A percentile compares a stretch with the other conserved stretches of the same genome.
Evolutionary conservation across 2,888 invertebrate species (phyloP).

Genomic region (Pheosia gnoma): DNA sequence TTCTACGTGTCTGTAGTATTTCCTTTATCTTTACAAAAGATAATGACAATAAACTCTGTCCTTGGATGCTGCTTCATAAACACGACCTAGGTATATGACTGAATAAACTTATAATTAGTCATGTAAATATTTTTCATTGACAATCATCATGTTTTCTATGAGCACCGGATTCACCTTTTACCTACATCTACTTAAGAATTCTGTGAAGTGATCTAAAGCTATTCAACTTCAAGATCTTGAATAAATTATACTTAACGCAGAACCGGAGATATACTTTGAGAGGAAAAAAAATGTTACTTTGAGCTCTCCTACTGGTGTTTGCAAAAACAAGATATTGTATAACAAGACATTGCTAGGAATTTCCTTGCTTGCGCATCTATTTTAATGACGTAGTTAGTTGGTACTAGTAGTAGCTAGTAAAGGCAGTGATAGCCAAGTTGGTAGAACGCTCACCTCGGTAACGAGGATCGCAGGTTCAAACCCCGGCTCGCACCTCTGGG

Average conservation of each 20-base stretch:
- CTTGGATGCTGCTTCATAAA: neutral
- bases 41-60: neutral
- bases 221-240: constrained; percentile 12
- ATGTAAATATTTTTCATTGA: neutral
- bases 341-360: too few relatives aligned
- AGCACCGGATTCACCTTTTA: constrained; percentile 13
- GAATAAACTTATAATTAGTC: neutral
- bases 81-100: neutral
- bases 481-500: too few relatives aligned
- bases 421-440: too few relatives aligned
- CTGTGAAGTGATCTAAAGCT: constrained; percentile 15
- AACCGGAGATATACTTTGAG: constrained; percentile 4
- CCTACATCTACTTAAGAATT: constrained; percentile 19
- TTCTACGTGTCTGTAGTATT: neutral
- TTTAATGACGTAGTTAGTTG: too few relatives aligned
- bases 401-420: too few relatives aligned
- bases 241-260: constrained; percentile 13
- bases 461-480: too few relatives aligned
- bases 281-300: neutral
- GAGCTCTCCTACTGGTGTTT: too few relatives aligned
- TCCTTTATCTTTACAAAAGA: neutral
- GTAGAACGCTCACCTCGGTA: too few relatives aligned
- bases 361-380: too few relatives aligned
- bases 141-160: neutral
- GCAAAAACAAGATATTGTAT: too few relatives aligned